Conservation (phyloP, 2,797 vertebrate species). For the Gila robusta region DNA sequence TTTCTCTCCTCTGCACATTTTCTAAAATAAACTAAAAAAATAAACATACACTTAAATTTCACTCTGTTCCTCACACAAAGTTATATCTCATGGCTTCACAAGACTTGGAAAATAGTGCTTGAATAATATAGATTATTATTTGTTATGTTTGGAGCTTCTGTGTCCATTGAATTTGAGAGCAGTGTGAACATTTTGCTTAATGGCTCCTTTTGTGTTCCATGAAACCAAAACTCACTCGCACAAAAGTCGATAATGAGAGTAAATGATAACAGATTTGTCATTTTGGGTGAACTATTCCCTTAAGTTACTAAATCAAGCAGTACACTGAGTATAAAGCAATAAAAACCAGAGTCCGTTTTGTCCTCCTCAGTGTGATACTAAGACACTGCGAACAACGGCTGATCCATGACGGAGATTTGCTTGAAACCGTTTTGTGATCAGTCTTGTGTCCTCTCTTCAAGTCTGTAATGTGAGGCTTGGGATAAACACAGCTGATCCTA, state of each 20-base stretch:
- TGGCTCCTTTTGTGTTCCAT: not conserved
- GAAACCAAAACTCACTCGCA: too few relatives aligned
- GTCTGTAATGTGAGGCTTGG: not conserved
- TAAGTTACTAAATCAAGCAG: not conserved
- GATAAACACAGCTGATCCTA: slow-evolving; percentile 23
- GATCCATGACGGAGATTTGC: slow-evolving; percentile 23
- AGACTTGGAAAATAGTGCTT: not conserved
- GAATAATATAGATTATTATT: not conserved
- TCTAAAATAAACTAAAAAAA: not conserved
- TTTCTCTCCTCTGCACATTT: not conserved
- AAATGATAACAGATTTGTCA: not conserved
- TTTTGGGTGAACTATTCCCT: not conserved
- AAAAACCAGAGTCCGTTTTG: not conserved
- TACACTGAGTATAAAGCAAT: not conserved
- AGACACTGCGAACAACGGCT: slow-evolving; percentile 18
- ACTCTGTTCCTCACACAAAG: not conserved
- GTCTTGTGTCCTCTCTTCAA: not conserved
- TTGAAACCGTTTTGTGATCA: slow-evolving; percentile 14
- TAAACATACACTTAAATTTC: not conserved
- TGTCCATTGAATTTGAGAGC: not conserved
- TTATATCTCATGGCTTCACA: not conserved
- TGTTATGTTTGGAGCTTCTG: not conserved
- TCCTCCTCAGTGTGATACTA: slow-evolving; percentile 20
- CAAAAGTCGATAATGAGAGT: not conserved
- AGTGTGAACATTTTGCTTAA: not conserved